Evolutionary conservation across 2,797 vertebrate genomes (phyloP).

Genomic region (Apogon talboti): DNA sequence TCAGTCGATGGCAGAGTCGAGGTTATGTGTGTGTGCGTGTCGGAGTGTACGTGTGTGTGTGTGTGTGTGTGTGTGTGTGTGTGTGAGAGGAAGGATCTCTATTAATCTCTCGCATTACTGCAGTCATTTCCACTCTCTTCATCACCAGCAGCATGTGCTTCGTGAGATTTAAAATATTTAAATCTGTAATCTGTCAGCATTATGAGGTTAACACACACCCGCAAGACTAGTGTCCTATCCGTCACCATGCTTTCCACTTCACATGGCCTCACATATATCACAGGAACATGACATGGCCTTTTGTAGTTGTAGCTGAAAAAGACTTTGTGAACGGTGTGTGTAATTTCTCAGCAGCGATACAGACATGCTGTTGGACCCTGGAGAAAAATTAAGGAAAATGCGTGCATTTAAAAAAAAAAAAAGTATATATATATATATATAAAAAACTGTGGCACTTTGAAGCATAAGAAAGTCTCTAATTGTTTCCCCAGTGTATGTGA

Average conservation of each 20-base stretch:
- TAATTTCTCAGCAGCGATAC: constrained; percentile 75
- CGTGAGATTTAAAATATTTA: constrained; percentile 85
- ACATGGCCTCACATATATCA: constrained; percentile 66
- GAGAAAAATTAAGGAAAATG: constrained; percentile 74
- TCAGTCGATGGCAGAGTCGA: constrained; percentile 25
- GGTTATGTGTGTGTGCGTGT: constrained; percentile 25
- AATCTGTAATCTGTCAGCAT: constrained; percentile 85
- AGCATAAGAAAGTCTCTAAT: constrained; percentile 75
- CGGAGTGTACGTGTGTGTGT: constrained; percentile 15
- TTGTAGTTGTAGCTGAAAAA: constrained; percentile 70
- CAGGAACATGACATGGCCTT: constrained; percentile 66
- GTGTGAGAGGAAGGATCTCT: constrained; percentile 58
- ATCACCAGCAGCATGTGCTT: constrained; percentile 77
- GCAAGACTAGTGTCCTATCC: constrained; percentile 70
- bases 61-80: constrained; percentile 33
- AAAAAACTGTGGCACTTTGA: constrained; percentile 52
- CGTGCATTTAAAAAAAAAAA: constrained; percentile 22
- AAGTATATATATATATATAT: constrained; percentile 2
- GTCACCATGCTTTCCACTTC: constrained; percentile 75
- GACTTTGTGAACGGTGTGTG: constrained; percentile 63
- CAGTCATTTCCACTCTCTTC: constrained; percentile 80
- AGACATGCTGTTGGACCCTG: constrained; percentile 68
- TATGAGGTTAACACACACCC: constrained; percentile 77
- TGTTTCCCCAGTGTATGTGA: constrained; percentile 80
- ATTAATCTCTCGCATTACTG: constrained; percentile 82